Percentiles rank a stretch among this genome's conserved stretches.
Conservation (phyloP, 2,797 vertebrate species). For the Sternotherus odoratus region DNA sequence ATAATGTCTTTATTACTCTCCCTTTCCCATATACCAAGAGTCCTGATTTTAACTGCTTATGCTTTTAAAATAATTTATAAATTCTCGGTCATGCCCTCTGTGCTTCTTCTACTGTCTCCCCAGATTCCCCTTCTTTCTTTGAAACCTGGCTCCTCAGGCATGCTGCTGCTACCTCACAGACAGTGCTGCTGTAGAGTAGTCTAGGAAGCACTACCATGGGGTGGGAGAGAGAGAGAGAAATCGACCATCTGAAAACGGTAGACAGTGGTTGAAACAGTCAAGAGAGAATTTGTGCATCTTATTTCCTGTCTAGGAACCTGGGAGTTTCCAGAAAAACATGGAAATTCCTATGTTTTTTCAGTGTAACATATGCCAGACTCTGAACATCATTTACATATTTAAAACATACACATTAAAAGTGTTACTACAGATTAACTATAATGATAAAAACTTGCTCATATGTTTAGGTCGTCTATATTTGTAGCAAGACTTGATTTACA, state of each 20-base stretch:
- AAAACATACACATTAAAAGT: not conserved
- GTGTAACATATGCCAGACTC: not conserved
- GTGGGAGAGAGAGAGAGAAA: not conserved
- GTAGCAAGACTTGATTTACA: too few relatives aligned
- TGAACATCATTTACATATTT: not conserved
- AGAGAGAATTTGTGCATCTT: not conserved
- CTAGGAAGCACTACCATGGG: conserved; percentile 33
- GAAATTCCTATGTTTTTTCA: conserved; percentile 60
- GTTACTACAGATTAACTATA: not conserved
- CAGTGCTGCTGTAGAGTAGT: not conserved
- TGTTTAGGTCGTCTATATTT: not conserved
- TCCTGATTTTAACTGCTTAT: too few relatives aligned
- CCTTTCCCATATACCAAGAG: too few relatives aligned
- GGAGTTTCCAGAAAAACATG: conserved; percentile 57
- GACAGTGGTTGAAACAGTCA: conserved; percentile 43
- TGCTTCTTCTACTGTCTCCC: not conserved
- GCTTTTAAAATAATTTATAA: too few relatives aligned
- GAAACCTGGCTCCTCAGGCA: conserved; percentile 6
- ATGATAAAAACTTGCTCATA: not conserved
- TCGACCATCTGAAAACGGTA: conserved; percentile 46
- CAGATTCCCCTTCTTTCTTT: not conserved
- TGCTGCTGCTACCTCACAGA: not conserved
- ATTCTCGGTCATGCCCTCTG: not conserved
- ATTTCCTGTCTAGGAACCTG: conserved; percentile 64
- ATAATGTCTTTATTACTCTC: too few relatives aligned